Base-by-base conservation (phyloP, 2,797 vertebrate genomes). In the Bradypodion ventrale region DNA sequence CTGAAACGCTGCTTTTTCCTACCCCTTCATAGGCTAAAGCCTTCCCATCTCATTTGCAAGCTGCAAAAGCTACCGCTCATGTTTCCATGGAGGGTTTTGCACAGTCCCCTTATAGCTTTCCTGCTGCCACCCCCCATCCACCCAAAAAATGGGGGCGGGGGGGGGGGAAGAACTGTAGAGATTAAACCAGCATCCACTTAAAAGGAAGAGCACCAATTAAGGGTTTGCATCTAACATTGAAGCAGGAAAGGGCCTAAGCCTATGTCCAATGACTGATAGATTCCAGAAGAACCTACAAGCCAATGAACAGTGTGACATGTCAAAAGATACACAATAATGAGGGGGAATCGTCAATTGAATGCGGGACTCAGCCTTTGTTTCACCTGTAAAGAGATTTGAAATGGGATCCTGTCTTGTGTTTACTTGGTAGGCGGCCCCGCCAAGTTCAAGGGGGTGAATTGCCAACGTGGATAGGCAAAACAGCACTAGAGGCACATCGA, bases 31-130 rank as follows among this genome's bases (percentile, higher is more conserved):
- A 84, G 79, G 27, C 79, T 60, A 49, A 82, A 59, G 84, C 85
- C 89, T 91, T 90, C 92, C 90, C 82, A 90, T 85, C 87, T 91
- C 89, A 60, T 87, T 0, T 81, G 79, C 74, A 84, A 77, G 75
- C 59, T 65, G 91, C 85, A 88, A 89, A 92, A 91, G 92, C 90
- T 77, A 79, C 91, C 89, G 89, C 89, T 94, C 92, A 87, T 81
- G 89, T 94, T 93, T 93, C 94, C 15, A 60, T 7, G 93, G 87
- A 82, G 82, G 77, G 80, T 40, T n/a, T n/a, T 42, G 90, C 88
- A 29, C 75, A 89, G 91, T 86, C 85, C 88, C 87, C 85, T 52
- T 75, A 90, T 82, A 89, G 84, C 82, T 92, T 90, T 56, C 10
- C 70, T 86, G 89, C 84, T 84, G 74, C 68, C 25, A 7, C 23